Evolutionary conservation across 2,797 vertebrate genomes (phyloP).

Genomic region (Coracias cyanogaster): DNA sequence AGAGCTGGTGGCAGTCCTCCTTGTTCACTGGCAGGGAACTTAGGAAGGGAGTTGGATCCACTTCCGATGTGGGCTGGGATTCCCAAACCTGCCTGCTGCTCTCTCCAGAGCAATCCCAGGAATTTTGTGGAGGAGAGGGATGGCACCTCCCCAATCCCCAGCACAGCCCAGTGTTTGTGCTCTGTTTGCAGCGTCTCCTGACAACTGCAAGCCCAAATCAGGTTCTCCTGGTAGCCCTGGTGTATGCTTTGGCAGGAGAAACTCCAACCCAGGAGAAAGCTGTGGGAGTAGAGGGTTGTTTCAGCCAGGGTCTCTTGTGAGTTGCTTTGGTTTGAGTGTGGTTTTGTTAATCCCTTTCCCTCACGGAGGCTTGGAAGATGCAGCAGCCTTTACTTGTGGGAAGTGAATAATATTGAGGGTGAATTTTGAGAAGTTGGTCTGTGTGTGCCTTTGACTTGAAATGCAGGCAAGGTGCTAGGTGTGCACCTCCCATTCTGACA

Average conservation of each 20-base stretch:
- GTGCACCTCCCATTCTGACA: background rate
- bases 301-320: background rate
- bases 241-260: background rate
- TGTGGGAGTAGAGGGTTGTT: background rate
- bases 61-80: constrained; percentile 17
- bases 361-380: background rate
- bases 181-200: constrained; percentile 83
- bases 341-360: background rate
- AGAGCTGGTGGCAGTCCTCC: background rate
- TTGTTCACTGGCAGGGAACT: background rate
- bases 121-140: constrained; percentile 80
- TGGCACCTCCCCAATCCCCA: constrained; percentile 75
- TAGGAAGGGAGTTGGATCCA: background rate
- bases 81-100: constrained; percentile 56
- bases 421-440: background rate
- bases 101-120: constrained; percentile 82
- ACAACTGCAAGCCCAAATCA: constrained; percentile 72
- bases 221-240: constrained; percentile 25
- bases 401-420: background rate
- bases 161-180: constrained; percentile 69
- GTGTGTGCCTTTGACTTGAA: background rate
- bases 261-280: background rate
- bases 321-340: background rate
- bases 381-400: background rate
- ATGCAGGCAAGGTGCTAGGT: background rate